Evolutionary conservation across 2,888 invertebrate species (phyloP), one percentile per base, ranked within the genome.

Genomic region (Masnerella sp.): DNA sequence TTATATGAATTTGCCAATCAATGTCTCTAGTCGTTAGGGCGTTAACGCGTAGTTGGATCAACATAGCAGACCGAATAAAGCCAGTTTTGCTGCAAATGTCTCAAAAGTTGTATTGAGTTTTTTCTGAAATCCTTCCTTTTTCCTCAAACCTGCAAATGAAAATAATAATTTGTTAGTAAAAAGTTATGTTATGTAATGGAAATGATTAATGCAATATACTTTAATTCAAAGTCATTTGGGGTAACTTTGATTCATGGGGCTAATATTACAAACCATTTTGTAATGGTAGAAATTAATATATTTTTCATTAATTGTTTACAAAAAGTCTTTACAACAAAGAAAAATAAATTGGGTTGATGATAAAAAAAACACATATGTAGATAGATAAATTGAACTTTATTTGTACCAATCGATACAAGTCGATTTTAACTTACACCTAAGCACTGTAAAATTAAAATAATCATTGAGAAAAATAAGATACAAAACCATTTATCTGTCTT

Each of bases 11-110:
- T 74, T 74, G 69, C 59, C 69, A 74, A 69, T 74, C 34, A 65
- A 69, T 74, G 69, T 74, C 69, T 68, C 56, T 68, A 68, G 61
- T 52, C 40, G 20, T 59, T 69, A 64, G 69, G 38, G 32, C 47
- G 69, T 74, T 69, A 59, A 52, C 22, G 64, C 68, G 51, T 68
- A 74, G 73, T 28, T 61, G 36, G 36, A 49, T 61, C 47, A 64
- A 52, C 14, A 22, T 74, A 74, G 69, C 14, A 67, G 30, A 38
- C 45, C 45, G 62, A 74, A 69, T 69, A 73, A 73, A 64, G 47
- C 45, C 73, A 73, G 64, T 64, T 74, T 74, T 69, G 74, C 74
- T 74, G 74, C 61, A 43, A 69, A 58, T 58, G 40, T 72, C 59
- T 65, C 65, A 51, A 64, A 32, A 42, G 45, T 14, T 45, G 30